These are phyloP conservation scores for Tribolium madens DNA, from an alignment of 1,140 invertebrate genomes.

Conservation along the genomic window DNA sequence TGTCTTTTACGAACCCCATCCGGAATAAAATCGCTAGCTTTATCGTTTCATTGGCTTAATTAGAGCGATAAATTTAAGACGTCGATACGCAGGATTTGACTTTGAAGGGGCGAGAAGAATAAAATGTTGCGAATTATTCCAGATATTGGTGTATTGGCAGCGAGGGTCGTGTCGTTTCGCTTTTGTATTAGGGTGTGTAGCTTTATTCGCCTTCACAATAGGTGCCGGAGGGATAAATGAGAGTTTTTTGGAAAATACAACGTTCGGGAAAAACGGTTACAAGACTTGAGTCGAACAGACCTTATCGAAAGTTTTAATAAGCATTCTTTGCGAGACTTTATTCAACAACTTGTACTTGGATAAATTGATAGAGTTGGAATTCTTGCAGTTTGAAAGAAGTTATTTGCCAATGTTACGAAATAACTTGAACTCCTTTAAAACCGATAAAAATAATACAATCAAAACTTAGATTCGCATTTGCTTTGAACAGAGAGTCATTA, in stretches of 20 bases:
- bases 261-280: not conserved
- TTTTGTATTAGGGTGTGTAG: not conserved
- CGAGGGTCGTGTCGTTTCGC: not conserved
- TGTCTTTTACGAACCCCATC: conserved; percentile 25
- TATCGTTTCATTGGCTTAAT: conserved; percentile 39
- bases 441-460: too few species aligned
- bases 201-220: not conserved
- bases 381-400: not conserved
- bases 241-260: not conserved
- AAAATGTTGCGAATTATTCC: conserved; percentile 17
- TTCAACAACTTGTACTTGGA: not conserved
- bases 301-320: not conserved
- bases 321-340: not conserved
- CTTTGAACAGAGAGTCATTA: too few species aligned
- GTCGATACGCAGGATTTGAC: conserved; percentile 23
- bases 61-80: conserved; percentile 29
- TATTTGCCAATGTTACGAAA: not conserved
- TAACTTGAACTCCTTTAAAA: not conserved
- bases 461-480: too few species aligned
- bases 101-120: conserved; percentile 8
- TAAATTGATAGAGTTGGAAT: not conserved
- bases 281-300: not conserved
- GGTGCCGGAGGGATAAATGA: not conserved
- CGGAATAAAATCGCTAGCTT: conserved; percentile 28
- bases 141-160: not conserved